Evolutionary conservation across 1,140 invertebrate species (phyloP).

Genomic region (Gerris buenoi): DNA sequence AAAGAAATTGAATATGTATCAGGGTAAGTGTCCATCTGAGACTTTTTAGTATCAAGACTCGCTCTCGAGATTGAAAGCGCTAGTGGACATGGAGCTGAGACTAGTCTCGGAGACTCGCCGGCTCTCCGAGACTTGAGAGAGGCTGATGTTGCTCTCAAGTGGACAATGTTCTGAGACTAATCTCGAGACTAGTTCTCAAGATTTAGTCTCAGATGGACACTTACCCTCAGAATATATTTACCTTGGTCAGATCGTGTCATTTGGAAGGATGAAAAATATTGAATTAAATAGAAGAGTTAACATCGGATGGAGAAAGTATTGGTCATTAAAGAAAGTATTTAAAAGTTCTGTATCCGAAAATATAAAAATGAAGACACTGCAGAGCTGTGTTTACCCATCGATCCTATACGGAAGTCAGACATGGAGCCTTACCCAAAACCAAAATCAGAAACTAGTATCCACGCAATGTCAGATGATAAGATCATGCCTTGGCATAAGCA

Average conservation of each 20-base stretch:
- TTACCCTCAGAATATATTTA: neutral
- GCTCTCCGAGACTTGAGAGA: too few species aligned
- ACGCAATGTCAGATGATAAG: neutral
- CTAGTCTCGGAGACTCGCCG: too few species aligned
- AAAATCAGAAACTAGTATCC: neutral
- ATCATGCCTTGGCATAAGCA: neutral
- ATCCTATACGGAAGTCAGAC: neutral
- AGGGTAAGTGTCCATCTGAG: conserved; percentile 13
- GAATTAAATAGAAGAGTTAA: conserved; percentile 10
- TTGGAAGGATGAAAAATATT: neutral
- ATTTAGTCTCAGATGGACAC: too few species aligned
- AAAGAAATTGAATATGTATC: neutral
- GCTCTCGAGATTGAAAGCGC: too few species aligned
- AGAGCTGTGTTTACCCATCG: neutral
- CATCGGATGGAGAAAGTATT: conserved; percentile 24
- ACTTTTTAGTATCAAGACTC: too few species aligned
- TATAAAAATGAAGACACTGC: neutral
- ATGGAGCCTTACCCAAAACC: neutral
- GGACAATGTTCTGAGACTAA: too few species aligned
- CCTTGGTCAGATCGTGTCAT: neutral
- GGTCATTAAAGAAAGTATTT: neutral
- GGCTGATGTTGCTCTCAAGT: too few species aligned
- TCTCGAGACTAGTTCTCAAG: too few species aligned
- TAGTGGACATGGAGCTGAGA: too few species aligned
- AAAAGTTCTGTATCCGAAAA: neutral